A percentile compares a stretch with the other conserved stretches of the same genome.
Evolutionary conservation across 2,797 vertebrate species (phyloP).

Genomic region (Squalus acanthias): DNA sequence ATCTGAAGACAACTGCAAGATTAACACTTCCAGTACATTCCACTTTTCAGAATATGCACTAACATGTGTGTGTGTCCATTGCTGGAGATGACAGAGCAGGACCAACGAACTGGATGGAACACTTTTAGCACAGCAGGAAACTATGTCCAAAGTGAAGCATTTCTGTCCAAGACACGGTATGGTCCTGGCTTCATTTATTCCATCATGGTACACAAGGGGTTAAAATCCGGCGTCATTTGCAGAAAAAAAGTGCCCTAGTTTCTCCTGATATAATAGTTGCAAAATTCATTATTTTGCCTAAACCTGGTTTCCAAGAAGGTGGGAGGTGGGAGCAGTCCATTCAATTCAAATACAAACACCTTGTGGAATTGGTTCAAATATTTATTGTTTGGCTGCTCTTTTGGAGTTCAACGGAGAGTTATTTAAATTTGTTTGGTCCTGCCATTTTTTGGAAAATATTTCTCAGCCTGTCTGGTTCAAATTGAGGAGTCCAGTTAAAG

Average conservation of each 20-base stretch:
- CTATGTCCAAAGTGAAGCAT: neutral
- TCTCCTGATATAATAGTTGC: neutral
- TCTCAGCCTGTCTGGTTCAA: neutral
- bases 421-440: neutral
- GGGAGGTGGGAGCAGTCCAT: neutral
- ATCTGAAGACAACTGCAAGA: neutral
- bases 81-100: neutral
- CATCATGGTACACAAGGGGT: neutral
- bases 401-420: neutral
- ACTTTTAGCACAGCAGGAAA: neutral
- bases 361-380: neutral
- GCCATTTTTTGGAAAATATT: neutral
- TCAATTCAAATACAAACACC: neutral
- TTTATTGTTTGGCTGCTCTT: neutral
- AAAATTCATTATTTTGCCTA: neutral
- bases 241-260: neutral
- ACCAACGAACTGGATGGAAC: neutral
- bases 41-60: neutral
- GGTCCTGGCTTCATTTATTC: neutral
- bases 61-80: neutral
- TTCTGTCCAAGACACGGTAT: neutral
- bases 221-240: neutral
- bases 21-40: neutral
- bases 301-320: neutral
- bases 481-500: neutral